Evolutionary conservation across 2,797 vertebrate species (phyloP).

Genomic region (Petrocephalus sullivani): DNA sequence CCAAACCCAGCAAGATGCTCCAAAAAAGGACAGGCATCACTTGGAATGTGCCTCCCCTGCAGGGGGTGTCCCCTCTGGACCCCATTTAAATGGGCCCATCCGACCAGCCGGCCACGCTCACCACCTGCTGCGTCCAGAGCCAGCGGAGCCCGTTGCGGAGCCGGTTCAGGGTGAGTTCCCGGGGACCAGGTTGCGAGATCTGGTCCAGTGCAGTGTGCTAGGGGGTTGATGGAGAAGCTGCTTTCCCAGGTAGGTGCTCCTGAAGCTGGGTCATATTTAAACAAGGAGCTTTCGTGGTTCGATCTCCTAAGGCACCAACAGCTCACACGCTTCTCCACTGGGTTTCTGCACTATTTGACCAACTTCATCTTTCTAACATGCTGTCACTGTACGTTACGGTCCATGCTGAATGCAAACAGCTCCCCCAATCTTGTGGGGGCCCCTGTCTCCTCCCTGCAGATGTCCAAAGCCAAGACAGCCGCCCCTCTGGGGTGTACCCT

Average conservation of each 20-base stretch:
- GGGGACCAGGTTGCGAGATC: neutral
- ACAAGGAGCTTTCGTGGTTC: neutral
- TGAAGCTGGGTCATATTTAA: neutral
- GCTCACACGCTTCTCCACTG: neutral
- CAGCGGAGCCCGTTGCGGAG: conserved; percentile 17
- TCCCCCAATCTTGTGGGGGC: neutral
- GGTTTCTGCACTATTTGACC: neutral
- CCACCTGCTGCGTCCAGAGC: conserved; percentile 26
- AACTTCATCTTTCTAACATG: neutral
- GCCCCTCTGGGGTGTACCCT: conserved; percentile 50
- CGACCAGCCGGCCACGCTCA: neutral
- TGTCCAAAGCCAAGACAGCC: conserved; percentile 55
- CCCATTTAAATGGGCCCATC: conserved; percentile 42
- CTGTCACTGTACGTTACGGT: neutral
- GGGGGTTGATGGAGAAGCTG: neutral
- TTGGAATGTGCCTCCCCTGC: conserved; percentile 13
- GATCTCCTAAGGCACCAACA: neutral
- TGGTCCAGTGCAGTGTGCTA: neutral
- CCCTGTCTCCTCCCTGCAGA: conserved; percentile 36
- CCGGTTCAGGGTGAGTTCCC: conserved; percentile 34
- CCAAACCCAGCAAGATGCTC: conserved; percentile 19
- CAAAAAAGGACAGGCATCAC: conserved; percentile 45
- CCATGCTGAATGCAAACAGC: neutral
- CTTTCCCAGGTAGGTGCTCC: neutral
- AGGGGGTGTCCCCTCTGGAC: conserved; percentile 24